Evolutionary conservation across 2,113 vertebrate genomes (phyloP), one percentile per base, ranked within the genome.

Genomic region (Phycodurus eques): DNA sequence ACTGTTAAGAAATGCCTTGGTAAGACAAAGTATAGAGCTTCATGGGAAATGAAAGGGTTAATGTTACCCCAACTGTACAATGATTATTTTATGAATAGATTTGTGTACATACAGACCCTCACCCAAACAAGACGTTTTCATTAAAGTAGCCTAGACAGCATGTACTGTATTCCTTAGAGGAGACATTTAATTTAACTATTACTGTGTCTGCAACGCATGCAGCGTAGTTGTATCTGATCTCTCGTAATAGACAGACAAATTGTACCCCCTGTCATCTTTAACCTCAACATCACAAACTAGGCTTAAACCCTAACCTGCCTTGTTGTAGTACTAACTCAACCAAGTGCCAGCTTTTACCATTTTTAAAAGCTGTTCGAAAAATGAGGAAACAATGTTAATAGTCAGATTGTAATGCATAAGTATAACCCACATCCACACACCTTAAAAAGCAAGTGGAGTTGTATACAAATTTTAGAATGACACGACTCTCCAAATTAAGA

Each of bases 81-180:
- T 19, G 15, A 51, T 51, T 17, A 51, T 51, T 15, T 51, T 5
- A 51, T 17, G 15, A 51, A 51, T 14, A 17, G 5, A 51, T 51
- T 51, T 5, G 15, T 17, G 14, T 15, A 51, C 15, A 51, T 17
- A 15, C 14, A 51, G 4, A 15, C 15, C 47, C 47, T 51, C 47
- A 92, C 83, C 70, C 31, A 83, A 92, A 86, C 89, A 61, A 61
- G 81, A 88, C 81, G 85, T 84, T 91, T 90, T 90, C 86, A 88
- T 91, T 91, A 88, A 87, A 85, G 74, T 75, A 62, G 74, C 68
- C 83, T 77, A 89, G 84, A 88, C 84, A 70, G 84, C 87, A 84
- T 81, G 88, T 2, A 39, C 35, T 39, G 35, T 88, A 80, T 87
- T 63, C 72, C 86, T 82, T 73, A 76, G 78, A 67, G 39, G 71